Evolutionary conservation across 2,797 vertebrate species (phyloP).

Genomic region (Garrulus glandarius): DNA sequence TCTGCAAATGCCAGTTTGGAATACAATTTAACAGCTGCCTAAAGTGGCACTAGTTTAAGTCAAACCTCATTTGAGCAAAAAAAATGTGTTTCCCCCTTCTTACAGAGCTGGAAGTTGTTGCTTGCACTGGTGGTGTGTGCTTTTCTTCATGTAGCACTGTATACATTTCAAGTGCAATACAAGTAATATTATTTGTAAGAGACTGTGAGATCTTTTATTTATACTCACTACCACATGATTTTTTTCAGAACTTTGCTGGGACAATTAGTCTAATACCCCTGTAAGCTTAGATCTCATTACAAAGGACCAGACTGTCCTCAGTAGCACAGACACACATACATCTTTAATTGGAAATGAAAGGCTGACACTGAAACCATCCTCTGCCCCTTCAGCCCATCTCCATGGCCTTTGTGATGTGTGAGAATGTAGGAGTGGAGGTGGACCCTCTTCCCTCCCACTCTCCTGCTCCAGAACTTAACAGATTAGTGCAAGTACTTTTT

Average conservation of each 20-base stretch:
- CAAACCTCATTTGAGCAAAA: slow-evolving; percentile 5
- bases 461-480: background rate
- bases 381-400: background rate
- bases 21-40: slow-evolving; percentile 5
- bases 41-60: background rate
- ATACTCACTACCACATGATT: background rate
- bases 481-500: background rate
- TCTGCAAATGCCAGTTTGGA: background rate
- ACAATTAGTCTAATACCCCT: background rate
- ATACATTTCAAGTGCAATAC: slow-evolving; percentile 14
- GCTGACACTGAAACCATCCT: background rate
- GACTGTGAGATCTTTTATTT: slow-evolving; percentile 21
- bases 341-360: background rate
- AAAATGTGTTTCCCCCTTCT: slow-evolving; percentile 9
- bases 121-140: background rate
- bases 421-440: background rate
- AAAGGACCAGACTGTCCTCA: background rate
- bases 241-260: background rate
- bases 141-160: slow-evolving; percentile 42
- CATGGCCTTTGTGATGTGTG: background rate
- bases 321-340: background rate
- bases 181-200: slow-evolving; percentile 31
- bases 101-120: slow-evolving; percentile 13
- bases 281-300: background rate
- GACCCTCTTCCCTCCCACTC: background rate